Evolutionary conservation across 2,797 vertebrate species (phyloP), one percentile per base, ranked within the genome.

Genomic region (Sebastes itinus): DNA sequence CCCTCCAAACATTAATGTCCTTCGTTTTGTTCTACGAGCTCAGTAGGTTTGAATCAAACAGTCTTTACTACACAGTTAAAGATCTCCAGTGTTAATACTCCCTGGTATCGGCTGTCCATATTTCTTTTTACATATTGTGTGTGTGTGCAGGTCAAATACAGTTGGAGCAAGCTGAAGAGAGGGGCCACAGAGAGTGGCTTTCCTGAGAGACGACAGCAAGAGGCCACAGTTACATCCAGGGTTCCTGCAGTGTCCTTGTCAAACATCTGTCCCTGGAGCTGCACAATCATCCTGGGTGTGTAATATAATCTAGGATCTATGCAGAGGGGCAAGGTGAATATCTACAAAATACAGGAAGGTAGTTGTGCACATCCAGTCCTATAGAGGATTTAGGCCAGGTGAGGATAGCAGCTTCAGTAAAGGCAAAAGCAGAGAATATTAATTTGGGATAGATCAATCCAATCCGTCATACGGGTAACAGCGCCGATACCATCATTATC

Each of bases 201-300:
- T 94, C 93, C 93, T 95, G 93, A 95, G 94, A 93, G 83, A 90
- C 78, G 61, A 86, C 85, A 86, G 84, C 75, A 27, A 79, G 76
- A 85, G 81, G 89, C 85, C 84, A 89, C 69, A 63, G 70, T 72
- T 82, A 30, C 66, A 23, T 69, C 66, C 54, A 74, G 72, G 72
- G 61, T 63, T 81, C 66, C 75, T 75, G 64, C 68, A 71, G 6
- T 18, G n/a, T 46, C 52, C 25, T 25, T 11, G n/a, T 18, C 62
- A 60, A 35, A 20, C 64, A n/a, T 28, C 33, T 28, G 27, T 52
- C 58, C 56, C 18, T 54, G 63, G 7, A 81, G n/a, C 30, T 25
- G 27, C 73, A 59, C 12, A 66, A 8, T 56, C 60, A 46, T 38
- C 32, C 54, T 11, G 35, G 52, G 32, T 55, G 18, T 61, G 14